Evolutionary conservation across 2,113 vertebrate genomes (phyloP).

Genomic region (Sapajus apella): DNA sequence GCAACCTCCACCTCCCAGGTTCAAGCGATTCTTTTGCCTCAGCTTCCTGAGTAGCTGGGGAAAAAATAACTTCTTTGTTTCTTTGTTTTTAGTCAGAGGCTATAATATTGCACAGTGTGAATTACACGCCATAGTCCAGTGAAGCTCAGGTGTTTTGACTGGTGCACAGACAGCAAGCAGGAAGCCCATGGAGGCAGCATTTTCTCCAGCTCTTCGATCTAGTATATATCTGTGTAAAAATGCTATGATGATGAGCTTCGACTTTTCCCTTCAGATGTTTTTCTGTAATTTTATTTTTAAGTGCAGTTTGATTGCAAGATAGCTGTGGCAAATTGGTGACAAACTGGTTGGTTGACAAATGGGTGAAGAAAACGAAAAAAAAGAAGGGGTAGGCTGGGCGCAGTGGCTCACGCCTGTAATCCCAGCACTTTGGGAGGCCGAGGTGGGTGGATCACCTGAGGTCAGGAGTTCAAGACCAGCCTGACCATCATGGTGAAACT

Average conservation of each 20-base stretch:
- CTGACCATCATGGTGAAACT: too few species aligned
- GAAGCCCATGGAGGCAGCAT: fast-evolving
- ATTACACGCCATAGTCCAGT: fast-evolving
- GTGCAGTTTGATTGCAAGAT: neutral
- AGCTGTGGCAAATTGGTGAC: neutral
- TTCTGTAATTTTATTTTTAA: neutral
- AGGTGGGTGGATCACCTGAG: too few species aligned
- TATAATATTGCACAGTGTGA: neutral
- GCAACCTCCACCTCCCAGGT: neutral
- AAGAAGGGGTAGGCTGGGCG: fast-evolving
- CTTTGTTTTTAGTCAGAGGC: too few species aligned
- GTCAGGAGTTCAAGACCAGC: too few species aligned
- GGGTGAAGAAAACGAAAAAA: neutral
- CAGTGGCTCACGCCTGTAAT: too few species aligned
- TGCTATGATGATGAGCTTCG: neutral
- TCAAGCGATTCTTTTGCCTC: neutral
- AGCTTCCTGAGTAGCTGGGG: neutral
- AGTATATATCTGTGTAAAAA: fast-evolving
- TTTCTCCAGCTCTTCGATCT: too few species aligned
- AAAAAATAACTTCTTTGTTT: neutral
- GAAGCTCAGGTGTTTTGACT: fast-evolving
- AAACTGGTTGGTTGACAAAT: neutral
- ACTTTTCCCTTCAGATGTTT: neutral
- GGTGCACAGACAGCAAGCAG: neutral
- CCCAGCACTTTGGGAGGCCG: too few species aligned